Percentiles rank a stretch among this genome's conserved stretches.
Conservation (phyloP, 2,888 invertebrate genomes). For the Epistrophe eligans region DNA sequence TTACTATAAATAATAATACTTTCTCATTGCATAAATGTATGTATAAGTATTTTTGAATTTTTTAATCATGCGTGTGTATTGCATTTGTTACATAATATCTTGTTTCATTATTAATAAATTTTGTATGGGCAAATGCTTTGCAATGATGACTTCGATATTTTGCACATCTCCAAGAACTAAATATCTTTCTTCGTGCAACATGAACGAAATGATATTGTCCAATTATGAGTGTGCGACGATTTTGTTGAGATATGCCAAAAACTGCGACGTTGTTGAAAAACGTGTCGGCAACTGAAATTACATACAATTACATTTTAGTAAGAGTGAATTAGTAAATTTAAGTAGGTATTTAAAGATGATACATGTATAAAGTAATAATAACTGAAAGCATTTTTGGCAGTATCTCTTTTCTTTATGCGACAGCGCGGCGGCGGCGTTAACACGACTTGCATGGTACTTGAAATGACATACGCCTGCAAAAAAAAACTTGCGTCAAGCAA, state of each 20-base stretch:
- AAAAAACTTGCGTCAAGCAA: too few species aligned
- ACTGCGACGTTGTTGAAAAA: conserved; percentile 10
- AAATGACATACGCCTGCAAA: too few species aligned
- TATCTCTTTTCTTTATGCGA: too few species aligned
- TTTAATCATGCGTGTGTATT: not conserved
- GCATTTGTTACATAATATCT: conserved; percentile 3
- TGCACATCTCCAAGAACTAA: conserved; percentile 38
- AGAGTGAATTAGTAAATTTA: not conserved
- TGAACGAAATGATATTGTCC: conserved; percentile 22
- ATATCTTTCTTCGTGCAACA: conserved; percentile 5
- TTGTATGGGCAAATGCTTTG: conserved; percentile 21
- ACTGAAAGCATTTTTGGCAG: not conserved
- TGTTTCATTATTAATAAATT: not conserved
- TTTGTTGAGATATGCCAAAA: conserved; percentile 39
- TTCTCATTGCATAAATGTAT: too few species aligned
- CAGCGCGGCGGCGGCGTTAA: too few species aligned
- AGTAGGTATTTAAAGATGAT: not conserved
- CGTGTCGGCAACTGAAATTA: conserved; percentile 15
- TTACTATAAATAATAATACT: too few species aligned
- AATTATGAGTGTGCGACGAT: conserved; percentile 31
- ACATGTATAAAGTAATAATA: not conserved
- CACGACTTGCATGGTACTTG: too few species aligned
- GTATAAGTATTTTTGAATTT: not conserved
- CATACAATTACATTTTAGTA: not conserved
- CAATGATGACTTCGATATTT: conserved; percentile 18